Evolutionary conservation across 1,140 invertebrate genomes (phyloP).

Genomic region (Andrena cerasifolii): DNA sequence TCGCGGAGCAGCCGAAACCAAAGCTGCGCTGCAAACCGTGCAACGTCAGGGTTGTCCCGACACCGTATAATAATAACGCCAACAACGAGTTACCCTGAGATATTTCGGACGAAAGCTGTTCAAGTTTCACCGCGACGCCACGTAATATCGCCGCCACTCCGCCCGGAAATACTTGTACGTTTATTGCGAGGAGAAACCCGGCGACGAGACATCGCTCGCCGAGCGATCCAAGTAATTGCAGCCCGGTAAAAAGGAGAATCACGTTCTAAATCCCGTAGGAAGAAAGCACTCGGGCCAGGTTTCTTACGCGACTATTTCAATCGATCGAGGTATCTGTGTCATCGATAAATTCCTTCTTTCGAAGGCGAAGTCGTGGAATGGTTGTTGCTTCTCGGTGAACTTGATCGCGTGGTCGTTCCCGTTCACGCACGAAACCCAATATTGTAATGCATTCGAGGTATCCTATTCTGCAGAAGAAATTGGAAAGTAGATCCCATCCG

Average conservation of each 20-base stretch:
- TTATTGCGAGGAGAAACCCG: background rate
- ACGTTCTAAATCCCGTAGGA: background rate
- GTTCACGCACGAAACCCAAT: no score
- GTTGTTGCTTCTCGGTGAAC: no score
- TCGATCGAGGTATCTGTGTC: no score
- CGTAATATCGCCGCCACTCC: constrained; percentile 3
- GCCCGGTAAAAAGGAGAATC: constrained; percentile 7
- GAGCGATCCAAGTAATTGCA: constrained; percentile 7
- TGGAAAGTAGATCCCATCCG: no score
- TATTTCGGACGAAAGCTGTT: constrained; percentile 28
- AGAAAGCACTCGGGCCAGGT: background rate
- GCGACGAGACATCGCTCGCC: background rate
- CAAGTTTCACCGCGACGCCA: background rate
- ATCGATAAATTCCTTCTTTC: no score
- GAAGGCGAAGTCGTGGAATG: no score
- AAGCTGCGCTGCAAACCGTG: constrained; percentile 48
- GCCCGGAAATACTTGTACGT: constrained; percentile 9
- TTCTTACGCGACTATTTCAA: no score
- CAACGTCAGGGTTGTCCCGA: constrained; percentile 2
- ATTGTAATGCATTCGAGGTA: no score
- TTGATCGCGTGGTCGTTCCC: no score
- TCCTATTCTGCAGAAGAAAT: no score
- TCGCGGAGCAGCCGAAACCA: constrained; percentile 39
- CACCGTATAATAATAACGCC: constrained; percentile 41
- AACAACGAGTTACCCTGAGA: background rate